A percentile compares a stretch with the other conserved stretches of the same genome.
Evolutionary conservation across 2,888 invertebrate genomes (phyloP).

Genomic region (Siphlonurus alternatus): DNA sequence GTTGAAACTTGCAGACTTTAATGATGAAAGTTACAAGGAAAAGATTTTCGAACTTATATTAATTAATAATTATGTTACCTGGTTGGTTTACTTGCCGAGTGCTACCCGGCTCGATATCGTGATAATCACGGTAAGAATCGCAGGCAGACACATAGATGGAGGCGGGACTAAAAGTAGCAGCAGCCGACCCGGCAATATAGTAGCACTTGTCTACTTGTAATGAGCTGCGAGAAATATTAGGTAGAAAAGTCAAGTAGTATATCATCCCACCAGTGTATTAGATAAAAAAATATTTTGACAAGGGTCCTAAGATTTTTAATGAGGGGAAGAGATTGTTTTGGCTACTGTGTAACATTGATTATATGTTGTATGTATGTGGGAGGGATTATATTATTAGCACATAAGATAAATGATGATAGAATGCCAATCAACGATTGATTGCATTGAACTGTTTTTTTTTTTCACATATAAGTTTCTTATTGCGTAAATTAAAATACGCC

Average conservation of each 20-base stretch:
- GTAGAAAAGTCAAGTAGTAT: background rate
- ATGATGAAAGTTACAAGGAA: no score
- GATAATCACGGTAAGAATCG: background rate
- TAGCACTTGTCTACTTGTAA: background rate
- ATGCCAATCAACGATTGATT: no score
- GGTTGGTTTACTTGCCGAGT: no score
- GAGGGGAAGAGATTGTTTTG: background rate
- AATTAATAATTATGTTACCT: no score
- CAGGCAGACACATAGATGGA: background rate
- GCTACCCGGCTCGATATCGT: no score
- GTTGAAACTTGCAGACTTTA: no score
- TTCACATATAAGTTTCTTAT: no score
- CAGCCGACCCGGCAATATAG: background rate
- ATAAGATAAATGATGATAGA: no score
- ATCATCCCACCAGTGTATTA: background rate
- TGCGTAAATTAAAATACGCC: no score
- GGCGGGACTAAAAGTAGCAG: background rate
- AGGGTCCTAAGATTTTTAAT: background rate
- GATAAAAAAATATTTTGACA: background rate
- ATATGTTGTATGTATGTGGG: background rate
- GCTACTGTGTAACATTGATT: background rate
- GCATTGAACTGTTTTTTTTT: no score
- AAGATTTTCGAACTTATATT: background rate
- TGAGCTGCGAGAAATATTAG: background rate
- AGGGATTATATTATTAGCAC: background rate